Evolutionary conservation across 1,140 invertebrate species (phyloP).

Genomic region (Centruroides vittatus): DNA sequence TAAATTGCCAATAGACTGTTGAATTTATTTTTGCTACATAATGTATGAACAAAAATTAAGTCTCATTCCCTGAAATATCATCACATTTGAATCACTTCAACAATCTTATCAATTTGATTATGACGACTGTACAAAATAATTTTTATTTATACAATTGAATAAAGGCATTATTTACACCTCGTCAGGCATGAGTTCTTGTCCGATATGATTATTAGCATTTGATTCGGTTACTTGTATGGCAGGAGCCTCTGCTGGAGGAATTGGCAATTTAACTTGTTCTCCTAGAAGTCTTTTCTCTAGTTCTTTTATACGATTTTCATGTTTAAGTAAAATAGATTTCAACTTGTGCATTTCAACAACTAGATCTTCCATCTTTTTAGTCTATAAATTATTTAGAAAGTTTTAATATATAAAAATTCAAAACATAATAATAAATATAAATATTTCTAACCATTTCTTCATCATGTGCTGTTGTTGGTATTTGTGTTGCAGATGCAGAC

Average conservation of each 20-base stretch:
- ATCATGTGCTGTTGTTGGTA: conserved; percentile 3
- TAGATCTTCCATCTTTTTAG: conserved; percentile 59
- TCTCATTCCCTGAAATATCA: no score
- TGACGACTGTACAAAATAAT: no score
- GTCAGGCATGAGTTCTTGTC: no score
- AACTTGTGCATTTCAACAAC: conserved; percentile 73
- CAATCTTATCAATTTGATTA: no score
- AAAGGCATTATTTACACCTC: no score
- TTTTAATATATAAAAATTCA: conserved; percentile 10
- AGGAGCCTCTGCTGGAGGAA: background rate
- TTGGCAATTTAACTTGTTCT: background rate
- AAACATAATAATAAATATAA: background rate
- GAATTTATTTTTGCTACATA: no score
- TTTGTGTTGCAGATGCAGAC: background rate
- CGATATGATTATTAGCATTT: no score
- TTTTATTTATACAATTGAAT: no score
- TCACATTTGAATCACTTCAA: no score
- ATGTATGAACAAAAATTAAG: no score
- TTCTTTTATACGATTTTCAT: conserved; percentile 71
- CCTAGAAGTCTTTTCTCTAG: conserved; percentile 41
- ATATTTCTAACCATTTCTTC: background rate
- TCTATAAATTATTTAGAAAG: conserved; percentile 12
- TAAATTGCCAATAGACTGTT: no score
- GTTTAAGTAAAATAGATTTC: conserved; percentile 84
- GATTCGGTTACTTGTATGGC: no score